phyloP scores from a whole-genome alignment of 2,797 vertebrate genomes.

The Prionace glauca region DNA sequence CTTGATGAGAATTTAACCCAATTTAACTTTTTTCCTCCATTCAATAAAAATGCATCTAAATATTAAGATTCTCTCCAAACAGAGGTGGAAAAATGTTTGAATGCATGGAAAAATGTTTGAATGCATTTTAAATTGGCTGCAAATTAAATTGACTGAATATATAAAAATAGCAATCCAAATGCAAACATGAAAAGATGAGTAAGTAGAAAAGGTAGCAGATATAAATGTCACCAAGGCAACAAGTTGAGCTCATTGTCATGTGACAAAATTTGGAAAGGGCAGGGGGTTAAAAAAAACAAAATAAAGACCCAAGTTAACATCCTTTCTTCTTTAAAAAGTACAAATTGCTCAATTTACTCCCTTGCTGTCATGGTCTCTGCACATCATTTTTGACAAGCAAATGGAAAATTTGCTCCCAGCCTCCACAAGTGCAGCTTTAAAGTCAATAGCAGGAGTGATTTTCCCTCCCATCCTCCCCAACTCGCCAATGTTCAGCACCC shows the following conservation, averaged over 20 bases:
- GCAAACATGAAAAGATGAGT: not conserved
- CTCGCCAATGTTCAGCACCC: not conserved
- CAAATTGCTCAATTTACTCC: not conserved
- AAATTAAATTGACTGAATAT: not conserved
- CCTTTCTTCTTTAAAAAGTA: not conserved
- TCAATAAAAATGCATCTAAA: not conserved
- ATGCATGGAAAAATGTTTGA: no score
- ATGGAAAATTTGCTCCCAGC: not conserved
- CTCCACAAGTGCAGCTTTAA: not conserved
- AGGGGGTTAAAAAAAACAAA: no score
- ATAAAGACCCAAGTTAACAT: not conserved
- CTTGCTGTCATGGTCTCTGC: not conserved
- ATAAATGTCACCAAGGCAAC: not conserved
- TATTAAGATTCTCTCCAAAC: not conserved
- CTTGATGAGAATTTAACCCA: not conserved
- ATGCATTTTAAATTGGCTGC: no score
- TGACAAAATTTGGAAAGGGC: no score
- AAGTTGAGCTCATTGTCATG: not conserved
- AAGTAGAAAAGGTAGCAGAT: not conserved
- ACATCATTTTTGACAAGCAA: no score
- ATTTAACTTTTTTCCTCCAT: not conserved
- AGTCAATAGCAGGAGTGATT: not conserved
- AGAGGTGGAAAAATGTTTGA: not conserved
- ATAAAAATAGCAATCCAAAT: not conserved
- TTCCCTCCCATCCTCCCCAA: not conserved